Evolutionary conservation across 2,888 invertebrate species (phyloP).

Genomic region (Xestia xanthographa): DNA sequence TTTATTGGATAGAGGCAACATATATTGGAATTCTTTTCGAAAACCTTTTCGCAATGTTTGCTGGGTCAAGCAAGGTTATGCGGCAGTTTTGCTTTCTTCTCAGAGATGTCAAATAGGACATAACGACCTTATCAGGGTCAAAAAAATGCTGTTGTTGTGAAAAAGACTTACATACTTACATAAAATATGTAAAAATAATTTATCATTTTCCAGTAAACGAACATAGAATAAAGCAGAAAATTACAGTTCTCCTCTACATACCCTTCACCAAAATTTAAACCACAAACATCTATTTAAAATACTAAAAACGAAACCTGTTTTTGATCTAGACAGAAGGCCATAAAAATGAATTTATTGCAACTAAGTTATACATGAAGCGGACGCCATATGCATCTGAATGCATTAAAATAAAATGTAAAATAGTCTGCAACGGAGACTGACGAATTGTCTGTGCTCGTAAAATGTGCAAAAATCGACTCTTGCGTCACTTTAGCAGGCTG

Average conservation of each 20-base stretch:
- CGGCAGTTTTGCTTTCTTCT: neutral
- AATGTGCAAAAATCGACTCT: slow-evolving; percentile 82
- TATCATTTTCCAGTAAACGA: neutral
- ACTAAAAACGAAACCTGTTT: slow-evolving; percentile 26
- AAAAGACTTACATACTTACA: neutral
- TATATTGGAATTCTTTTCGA: neutral
- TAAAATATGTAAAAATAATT: neutral
- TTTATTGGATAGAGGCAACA: slow-evolving; percentile 8
- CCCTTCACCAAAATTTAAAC: slow-evolving; percentile 8
- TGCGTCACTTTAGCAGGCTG: slow-evolving; percentile 76
- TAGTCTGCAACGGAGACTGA: slow-evolving; percentile 48
- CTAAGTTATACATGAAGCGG: slow-evolving; percentile 16
- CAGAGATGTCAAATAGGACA: neutral
- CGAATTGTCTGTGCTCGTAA: slow-evolving; percentile 76
- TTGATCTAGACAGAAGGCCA: slow-evolving; percentile 9
- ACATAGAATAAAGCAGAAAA: neutral
- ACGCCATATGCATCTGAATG: slow-evolving; percentile 61
- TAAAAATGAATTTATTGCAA: slow-evolving; percentile 44
- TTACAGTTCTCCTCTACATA: slow-evolving; percentile 1
- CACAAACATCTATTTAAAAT: slow-evolving; percentile 14
- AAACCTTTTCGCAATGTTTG: neutral
- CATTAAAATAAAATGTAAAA: slow-evolving; percentile 60
- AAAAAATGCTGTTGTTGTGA: neutral
- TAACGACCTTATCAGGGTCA: neutral
- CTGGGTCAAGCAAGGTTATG: neutral